Percentiles rank a stretch among this genome's conserved stretches.
Conservation (phyloP, 2,113 vertebrate species). For the Pelobates fuscus region DNA sequence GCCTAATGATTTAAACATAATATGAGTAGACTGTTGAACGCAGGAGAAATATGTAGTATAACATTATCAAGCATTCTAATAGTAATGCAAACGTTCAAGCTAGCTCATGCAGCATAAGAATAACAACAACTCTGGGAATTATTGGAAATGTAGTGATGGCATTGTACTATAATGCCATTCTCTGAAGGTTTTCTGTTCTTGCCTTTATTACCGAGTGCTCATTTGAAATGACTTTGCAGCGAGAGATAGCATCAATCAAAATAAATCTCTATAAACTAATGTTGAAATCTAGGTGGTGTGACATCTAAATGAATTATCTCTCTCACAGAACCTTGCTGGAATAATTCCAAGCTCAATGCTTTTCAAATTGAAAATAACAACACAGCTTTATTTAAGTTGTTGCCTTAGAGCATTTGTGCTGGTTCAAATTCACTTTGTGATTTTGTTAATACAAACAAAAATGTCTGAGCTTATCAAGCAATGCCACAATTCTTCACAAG, state of each 20-base stretch:
- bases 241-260: not conserved
- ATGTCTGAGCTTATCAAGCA: conserved; percentile 45
- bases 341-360: not conserved
- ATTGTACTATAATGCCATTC: too few relatives aligned
- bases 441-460: conserved; percentile 24
- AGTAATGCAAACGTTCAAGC: too few relatives aligned
- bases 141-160: too few relatives aligned
- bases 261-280: not conserved
- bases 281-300: not conserved
- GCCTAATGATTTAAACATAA: too few relatives aligned
- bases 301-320: not conserved
- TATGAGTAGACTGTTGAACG: too few relatives aligned
- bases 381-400: too few relatives aligned
- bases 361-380: not conserved
- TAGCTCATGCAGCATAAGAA: too few relatives aligned
- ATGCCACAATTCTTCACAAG: conserved; percentile 52
- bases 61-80: too few relatives aligned
- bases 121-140: too few relatives aligned
- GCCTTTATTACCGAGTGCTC: too few relatives aligned
- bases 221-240: not conserved
- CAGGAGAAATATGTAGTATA: too few relatives aligned
- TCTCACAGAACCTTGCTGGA: not conserved
- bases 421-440: conserved; percentile 36
- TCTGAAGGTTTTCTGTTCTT: too few relatives aligned
- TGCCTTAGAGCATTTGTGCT: conserved; percentile 21